Evolutionary conservation across 2,797 vertebrate species (phyloP).

Genomic region (Sphenopsis melanotis): DNA sequence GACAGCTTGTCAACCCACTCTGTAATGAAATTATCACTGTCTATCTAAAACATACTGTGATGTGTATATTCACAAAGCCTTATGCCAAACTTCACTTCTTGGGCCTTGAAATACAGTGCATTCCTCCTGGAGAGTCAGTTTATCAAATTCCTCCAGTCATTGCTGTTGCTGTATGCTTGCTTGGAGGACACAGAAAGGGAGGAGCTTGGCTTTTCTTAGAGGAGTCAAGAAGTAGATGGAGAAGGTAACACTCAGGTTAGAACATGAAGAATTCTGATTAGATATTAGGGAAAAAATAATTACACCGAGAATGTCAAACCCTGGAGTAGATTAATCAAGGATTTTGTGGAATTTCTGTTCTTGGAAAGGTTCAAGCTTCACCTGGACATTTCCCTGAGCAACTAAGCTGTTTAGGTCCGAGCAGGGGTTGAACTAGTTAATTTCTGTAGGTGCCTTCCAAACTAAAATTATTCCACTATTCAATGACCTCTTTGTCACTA

Average conservation of each 20-base stretch:
- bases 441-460: background rate
- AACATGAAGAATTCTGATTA: background rate
- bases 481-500: background rate
- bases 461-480: background rate
- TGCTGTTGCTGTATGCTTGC: background rate
- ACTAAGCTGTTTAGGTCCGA: background rate
- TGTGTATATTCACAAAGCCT: background rate
- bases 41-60: background rate
- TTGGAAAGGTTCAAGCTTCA: background rate
- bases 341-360: background rate
- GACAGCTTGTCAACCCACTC: background rate
- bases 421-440: background rate
- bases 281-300: background rate
- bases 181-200: background rate
- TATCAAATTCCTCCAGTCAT: background rate
- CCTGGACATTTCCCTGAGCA: background rate
- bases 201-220: background rate
- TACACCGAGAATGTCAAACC: background rate
- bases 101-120: background rate
- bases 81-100: background rate
- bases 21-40: background rate
- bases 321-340: background rate
- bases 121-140: background rate
- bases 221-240: background rate
- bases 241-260: background rate